Conservation (phyloP, 2,888 invertebrate species). For the Adineta ricciae region DNA sequence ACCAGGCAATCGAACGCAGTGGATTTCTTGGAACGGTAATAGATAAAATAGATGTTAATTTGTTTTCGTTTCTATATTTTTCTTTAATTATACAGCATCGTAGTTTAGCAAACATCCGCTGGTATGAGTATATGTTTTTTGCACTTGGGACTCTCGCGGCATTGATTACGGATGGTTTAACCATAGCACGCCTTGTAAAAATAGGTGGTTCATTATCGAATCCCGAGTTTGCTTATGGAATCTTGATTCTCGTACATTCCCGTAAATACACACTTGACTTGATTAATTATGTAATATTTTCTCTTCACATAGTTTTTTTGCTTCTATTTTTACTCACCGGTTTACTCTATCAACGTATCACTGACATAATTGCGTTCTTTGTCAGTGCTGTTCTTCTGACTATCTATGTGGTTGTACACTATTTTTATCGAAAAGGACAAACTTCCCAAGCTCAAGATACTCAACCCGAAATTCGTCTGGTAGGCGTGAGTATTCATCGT, state of each 20-base stretch:
- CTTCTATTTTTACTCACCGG: background rate
- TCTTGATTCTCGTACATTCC: background rate
- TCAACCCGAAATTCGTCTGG: background rate
- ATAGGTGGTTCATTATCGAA: background rate
- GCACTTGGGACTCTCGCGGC: background rate
- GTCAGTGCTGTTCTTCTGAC: background rate
- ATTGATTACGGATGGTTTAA: background rate
- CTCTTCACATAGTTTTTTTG: constrained; percentile 2
- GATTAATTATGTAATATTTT: too few species aligned
- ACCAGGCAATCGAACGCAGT: background rate
- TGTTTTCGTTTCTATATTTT: background rate
- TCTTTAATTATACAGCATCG: background rate
- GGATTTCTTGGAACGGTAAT: background rate
- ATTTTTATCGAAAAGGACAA: background rate
- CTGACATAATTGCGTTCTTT: background rate
- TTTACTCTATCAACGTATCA: background rate
- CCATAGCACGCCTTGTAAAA: background rate
- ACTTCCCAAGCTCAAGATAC: too few species aligned
- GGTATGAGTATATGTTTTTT: constrained; percentile 16
- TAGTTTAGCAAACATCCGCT: background rate
- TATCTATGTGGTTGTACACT: constrained; percentile 7
- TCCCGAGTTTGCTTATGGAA: background rate
- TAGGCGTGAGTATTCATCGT: background rate
- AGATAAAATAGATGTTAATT: background rate
- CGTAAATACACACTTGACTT: too few species aligned